These are phyloP conservation scores for Drosophila robusta DNA, from an alignment of 2,888 invertebrate species.

Conservation along the genomic window DNA sequence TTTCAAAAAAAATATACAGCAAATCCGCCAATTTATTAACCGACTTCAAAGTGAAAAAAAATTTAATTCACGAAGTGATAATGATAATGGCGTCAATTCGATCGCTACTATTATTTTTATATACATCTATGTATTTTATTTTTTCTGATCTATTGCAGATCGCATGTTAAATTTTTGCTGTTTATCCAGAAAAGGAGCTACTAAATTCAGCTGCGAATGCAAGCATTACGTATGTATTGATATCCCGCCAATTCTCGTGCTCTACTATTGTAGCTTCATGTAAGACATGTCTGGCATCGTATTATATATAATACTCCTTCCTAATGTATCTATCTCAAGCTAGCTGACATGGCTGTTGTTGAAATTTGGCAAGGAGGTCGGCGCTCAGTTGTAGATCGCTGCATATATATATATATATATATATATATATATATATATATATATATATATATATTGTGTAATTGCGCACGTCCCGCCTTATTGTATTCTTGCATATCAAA, in stretches of 20 bases:
- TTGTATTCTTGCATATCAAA: no score
- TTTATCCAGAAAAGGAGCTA: constrained; percentile 44
- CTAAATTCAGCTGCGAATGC: constrained; percentile 27
- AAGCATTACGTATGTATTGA: constrained; percentile 50
- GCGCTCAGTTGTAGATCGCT: background rate
- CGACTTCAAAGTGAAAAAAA: background rate
- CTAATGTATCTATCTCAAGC: constrained; percentile 7
- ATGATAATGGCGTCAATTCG: background rate
- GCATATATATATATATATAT: background rate
- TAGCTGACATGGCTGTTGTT: constrained; percentile 7
- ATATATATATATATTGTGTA: no score
- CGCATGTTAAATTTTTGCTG: constrained; percentile 66
- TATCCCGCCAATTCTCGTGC: constrained; percentile 1
- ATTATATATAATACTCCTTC: background rate
- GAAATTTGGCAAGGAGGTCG: background rate
- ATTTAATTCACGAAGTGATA: background rate
- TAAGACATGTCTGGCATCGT: constrained; percentile 14
- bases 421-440: background rate
- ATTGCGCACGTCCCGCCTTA: no score
- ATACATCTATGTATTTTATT: constrained; percentile 21
- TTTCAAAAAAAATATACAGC: background rate
- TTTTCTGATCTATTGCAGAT: constrained; percentile 70
- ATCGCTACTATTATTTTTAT: no score
- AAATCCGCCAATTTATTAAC: background rate
- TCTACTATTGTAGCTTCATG: constrained; percentile 5